phyloP scores from a whole-genome alignment of 2,888 invertebrate species.

The Tinea pellionella region DNA sequence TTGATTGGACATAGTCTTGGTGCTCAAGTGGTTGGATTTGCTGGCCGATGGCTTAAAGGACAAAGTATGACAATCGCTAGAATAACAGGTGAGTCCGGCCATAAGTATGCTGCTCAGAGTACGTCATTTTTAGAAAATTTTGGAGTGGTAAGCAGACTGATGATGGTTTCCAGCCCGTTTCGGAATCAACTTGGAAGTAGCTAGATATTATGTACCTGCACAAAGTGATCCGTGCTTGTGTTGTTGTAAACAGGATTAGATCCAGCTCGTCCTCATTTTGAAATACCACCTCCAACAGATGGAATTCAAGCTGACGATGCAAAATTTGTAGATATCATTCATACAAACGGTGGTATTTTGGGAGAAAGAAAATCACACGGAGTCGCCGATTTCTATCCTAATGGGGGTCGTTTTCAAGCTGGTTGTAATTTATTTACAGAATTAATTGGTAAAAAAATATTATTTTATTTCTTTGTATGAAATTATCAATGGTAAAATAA shows the following conservation, averaged over 20 bases:
- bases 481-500: not conserved
- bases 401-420: slow-evolving; percentile 1
- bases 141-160: too few relatives aligned
- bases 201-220: too few relatives aligned
- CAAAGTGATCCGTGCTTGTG: too few relatives aligned
- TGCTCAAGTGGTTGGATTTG: slow-evolving; percentile 71
- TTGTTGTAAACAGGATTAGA: slow-evolving; percentile 10
- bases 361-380: not conserved
- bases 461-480: not conserved
- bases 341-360: slow-evolving; percentile 13
- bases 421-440: not conserved
- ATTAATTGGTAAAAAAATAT: not conserved
- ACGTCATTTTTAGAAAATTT: too few relatives aligned
- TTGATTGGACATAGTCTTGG: slow-evolving; percentile 70
- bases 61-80: slow-evolving; percentile 43
- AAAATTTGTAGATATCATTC: slow-evolving; percentile 15
- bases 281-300: slow-evolving; percentile 9
- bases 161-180: too few relatives aligned
- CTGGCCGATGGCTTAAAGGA: slow-evolving; percentile 54
- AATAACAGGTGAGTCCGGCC: slow-evolving; percentile 72
- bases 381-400: slow-evolving; percentile 13
- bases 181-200: too few relatives aligned
- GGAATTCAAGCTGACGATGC: slow-evolving; percentile 6
- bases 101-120: too few relatives aligned
- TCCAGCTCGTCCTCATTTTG: slow-evolving; percentile 14